phyloP scores from a whole-genome alignment of 2,797 vertebrate species.

The Coendou prehensilis region DNA sequence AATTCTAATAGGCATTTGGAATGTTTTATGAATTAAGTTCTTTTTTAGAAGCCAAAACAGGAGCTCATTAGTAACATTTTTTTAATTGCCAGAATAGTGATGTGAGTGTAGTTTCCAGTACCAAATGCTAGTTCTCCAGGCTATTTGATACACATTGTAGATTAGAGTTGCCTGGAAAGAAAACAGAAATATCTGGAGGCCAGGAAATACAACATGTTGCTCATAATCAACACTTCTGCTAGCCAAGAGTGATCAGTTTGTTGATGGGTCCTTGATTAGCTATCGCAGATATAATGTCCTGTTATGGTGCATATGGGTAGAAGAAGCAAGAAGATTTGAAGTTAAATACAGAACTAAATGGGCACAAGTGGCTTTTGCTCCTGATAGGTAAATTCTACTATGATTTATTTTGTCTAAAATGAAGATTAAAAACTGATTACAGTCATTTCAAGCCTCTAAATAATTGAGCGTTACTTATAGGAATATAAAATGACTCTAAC shows the following conservation, averaged over 20 bases:
- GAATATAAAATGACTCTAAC: background rate
- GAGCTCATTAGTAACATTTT: conserved; percentile 47
- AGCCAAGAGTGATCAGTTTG: background rate
- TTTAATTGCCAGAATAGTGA: conserved; percentile 34
- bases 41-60: conserved; percentile 16
- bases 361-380: background rate
- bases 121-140: conserved; percentile 46
- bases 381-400: background rate
- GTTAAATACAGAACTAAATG: background rate
- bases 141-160: background rate
- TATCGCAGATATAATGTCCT: background rate
- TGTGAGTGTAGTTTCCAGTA: background rate
- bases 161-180: background rate
- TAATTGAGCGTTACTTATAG: background rate
- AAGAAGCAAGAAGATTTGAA: background rate
- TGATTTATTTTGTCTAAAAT: background rate
- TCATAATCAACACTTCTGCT: background rate
- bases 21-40: conserved; percentile 10
- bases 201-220: background rate
- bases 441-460: background rate
- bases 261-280: background rate
- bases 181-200: background rate
- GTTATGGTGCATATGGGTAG: too few relatives aligned
- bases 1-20: conserved; percentile 48
- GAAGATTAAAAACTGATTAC: background rate